A percentile compares a stretch with the other conserved stretches of the same genome.
Conservation (phyloP, 2,888 invertebrate species). For the Drosophila tripunctata region DNA sequence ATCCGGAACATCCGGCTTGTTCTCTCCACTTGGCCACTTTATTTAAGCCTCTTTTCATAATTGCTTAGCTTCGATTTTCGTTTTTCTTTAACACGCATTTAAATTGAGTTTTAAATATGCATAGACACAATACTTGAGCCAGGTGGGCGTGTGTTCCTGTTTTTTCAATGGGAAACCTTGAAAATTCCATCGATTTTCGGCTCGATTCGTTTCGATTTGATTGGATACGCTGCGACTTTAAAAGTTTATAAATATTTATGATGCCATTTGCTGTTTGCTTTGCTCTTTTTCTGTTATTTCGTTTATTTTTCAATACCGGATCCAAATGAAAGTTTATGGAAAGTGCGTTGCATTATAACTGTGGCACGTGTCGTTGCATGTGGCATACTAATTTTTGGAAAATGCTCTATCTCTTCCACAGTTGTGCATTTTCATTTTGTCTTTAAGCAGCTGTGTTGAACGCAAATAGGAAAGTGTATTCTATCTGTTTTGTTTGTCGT, state of each 20-base stretch:
- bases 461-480: too few species aligned
- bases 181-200: slow-evolving; percentile 63
- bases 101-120: slow-evolving; percentile 77
- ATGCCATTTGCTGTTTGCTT: slow-evolving; percentile 13
- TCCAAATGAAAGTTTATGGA: not conserved
- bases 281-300: not conserved
- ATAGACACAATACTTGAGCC: slow-evolving; percentile 39
- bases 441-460: not conserved
- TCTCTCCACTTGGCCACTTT: slow-evolving; percentile 11
- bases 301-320: not conserved
- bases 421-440: not conserved
- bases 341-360: slow-evolving; percentile 29
- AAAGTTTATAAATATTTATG: slow-evolving; percentile 71
- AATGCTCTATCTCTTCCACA: not conserved
- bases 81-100: slow-evolving; percentile 57
- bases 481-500: too few species aligned
- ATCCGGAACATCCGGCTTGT: slow-evolving; percentile 2
- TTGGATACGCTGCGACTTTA: slow-evolving; percentile 35
- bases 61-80: slow-evolving; percentile 44
- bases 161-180: slow-evolving; percentile 37
- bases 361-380: slow-evolving; percentile 3
- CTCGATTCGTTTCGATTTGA: slow-evolving; percentile 2
- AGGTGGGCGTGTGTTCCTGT: slow-evolving; percentile 10
- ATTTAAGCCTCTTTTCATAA: slow-evolving; percentile 18
- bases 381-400: slow-evolving; percentile 11